Evolutionary conservation across 2,888 invertebrate genomes (phyloP), one percentile per base, ranked within the genome.

Genomic region (Acheta domesticus): DNA sequence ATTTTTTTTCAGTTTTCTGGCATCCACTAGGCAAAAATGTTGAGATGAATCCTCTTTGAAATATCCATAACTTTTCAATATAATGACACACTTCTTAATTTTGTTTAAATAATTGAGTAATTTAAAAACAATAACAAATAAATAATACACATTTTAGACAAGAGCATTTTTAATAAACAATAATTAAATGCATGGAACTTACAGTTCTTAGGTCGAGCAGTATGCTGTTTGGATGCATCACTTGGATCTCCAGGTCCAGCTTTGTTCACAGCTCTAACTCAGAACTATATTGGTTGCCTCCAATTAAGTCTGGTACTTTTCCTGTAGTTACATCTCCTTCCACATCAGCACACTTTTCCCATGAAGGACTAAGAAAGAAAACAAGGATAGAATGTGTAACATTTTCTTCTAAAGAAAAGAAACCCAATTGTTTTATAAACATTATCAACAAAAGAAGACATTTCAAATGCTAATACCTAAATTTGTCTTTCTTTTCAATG

Each of bases 341-440:
- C 82, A 97, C 92, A 87, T 96, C 94, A 75, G 94, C 94, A 85
- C 97, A 96, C 86, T 96, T 95, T 84, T 98, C 98, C 96, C 97
- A 98, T 81, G 93, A 94, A 0, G 95, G 94, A 83, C 94, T 92
- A 86, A 92, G 83, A 82, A 79, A 74, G 74, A 48, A 75, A 76
- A 80, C 14, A 48, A 76, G 49, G 76, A 49, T 62, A 74, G 73
- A 16, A 76, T 48, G 4, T 73, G 19, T 48, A 23, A 80, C 20
- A 19, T 1, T 20, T 36, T 36, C 36, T 4, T 36, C 36, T 8
- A 36, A 36, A 36, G 36, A 36, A 36, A 8, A 8, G 36, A 36
- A 73, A 2, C 11, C 20, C 19, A 5, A 73, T 12, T 73, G 20
- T 73, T 19, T 73, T 73, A 73, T n/a, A 19, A 12, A 19, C 19